phyloP scores from a whole-genome alignment of 2,888 invertebrate species.

The Sphaeridia pumilis region DNA sequence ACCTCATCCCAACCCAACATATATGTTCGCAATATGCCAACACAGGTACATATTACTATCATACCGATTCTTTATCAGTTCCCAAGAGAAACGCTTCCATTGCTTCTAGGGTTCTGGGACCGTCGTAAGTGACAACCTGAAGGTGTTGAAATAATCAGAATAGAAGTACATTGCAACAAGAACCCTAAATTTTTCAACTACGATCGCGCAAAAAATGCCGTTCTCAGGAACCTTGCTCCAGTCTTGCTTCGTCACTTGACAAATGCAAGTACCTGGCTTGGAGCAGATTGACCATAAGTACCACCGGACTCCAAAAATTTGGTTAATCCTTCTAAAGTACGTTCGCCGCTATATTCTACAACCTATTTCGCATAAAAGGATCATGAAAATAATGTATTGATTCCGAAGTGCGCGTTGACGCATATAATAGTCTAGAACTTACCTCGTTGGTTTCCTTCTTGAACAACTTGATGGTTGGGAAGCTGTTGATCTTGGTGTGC shows the following conservation, averaged over 20 bases:
- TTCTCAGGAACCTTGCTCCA: too few species aligned
- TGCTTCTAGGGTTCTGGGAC: slow-evolving; percentile 41
- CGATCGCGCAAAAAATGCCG: too few species aligned
- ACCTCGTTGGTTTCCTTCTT: slow-evolving; percentile 82
- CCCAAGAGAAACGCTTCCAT: slow-evolving; percentile 39
- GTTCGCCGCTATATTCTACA: slow-evolving; percentile 88
- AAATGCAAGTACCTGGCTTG: slow-evolving; percentile 42
- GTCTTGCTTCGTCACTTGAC: too few species aligned
- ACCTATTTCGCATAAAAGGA: slow-evolving; percentile 39
- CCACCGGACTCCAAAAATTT: slow-evolving; percentile 92
- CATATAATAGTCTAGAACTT: slow-evolving; percentile 23
- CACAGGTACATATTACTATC: background rate
- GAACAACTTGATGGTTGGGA: slow-evolving; percentile 91
- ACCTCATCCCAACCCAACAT: too few species aligned
- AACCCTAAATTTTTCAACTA: too few species aligned
- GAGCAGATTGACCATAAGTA: slow-evolving; percentile 57
- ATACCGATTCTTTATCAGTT: slow-evolving; percentile 28
- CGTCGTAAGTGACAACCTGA: slow-evolving; percentile 41
- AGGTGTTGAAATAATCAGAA: slow-evolving; percentile 7
- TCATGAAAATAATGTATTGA: background rate
- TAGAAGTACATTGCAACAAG: background rate
- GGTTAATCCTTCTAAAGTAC: slow-evolving; percentile 81
- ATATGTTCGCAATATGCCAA: background rate
- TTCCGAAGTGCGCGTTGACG: too few species aligned
- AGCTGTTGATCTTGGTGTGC: slow-evolving; percentile 84